Percentiles rank a stretch among this genome's conserved stretches.
Evolutionary conservation across 2,113 vertebrate genomes (phyloP).

Genomic region (Oreocharis arfaki): DNA sequence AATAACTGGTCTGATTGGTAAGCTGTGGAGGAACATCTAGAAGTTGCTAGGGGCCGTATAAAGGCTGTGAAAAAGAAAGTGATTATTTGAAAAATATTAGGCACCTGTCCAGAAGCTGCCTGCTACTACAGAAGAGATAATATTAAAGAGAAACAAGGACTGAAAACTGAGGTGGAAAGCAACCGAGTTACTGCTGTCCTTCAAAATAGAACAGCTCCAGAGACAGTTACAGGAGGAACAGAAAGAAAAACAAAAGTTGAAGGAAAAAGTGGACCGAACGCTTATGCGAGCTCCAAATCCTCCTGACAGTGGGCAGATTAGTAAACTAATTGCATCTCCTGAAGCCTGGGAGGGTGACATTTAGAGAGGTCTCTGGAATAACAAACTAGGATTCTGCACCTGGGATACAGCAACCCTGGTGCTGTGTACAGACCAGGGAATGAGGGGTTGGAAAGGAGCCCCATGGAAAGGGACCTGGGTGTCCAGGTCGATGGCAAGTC

Average conservation of each 20-base stretch:
- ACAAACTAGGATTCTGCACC: not conserved
- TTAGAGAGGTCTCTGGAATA: not conserved
- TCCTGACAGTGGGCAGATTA: not conserved
- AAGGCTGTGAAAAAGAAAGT: not conserved
- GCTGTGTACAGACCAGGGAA: not conserved
- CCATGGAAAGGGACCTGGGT: not conserved
- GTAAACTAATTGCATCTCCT: not conserved
- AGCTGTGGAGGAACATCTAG: not conserved
- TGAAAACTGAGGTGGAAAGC: not conserved
- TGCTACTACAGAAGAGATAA: not conserved
- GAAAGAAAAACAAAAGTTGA: not conserved
- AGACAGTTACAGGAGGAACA: not conserved
- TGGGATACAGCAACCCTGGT: accelerated
- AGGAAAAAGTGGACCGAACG: not conserved
- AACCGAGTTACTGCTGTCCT: not conserved
- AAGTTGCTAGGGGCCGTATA: not conserved
- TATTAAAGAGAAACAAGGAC: not conserved
- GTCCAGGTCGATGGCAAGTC: accelerated
- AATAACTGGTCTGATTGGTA: not conserved
- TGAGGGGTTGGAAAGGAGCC: accelerated
- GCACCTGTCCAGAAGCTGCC: not conserved
- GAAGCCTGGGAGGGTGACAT: not conserved
- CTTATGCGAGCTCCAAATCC: accelerated
- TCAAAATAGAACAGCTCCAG: not conserved
- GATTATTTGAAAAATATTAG: not conserved